These are phyloP conservation scores for Nothobranchius furzeri DNA, from an alignment of 2,113 vertebrate genomes.

Conservation along the genomic window DNA sequence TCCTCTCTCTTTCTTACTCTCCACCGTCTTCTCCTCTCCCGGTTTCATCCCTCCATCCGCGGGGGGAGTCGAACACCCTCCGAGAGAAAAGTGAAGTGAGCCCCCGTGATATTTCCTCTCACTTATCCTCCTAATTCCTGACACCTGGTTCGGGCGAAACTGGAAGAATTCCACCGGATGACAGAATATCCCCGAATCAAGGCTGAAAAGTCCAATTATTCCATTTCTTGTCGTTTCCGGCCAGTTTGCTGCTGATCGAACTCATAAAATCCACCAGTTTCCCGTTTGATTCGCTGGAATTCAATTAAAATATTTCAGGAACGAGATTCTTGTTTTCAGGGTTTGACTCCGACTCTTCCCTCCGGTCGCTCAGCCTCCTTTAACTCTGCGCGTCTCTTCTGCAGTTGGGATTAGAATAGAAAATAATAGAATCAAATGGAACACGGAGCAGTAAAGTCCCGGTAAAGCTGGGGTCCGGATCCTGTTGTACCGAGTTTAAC, in stretches of 20 bases:
- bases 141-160: slow-evolving; percentile 43
- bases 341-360: slow-evolving; percentile 15
- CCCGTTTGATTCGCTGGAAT: slow-evolving; percentile 1
- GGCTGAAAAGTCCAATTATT: slow-evolving; percentile 40
- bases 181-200: slow-evolving; percentile 36
- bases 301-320: slow-evolving; percentile 3
- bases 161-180: slow-evolving; percentile 48
- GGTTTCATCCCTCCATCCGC: slow-evolving; percentile 67
- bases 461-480: slow-evolving; percentile 13
- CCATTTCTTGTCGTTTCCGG: slow-evolving; percentile 1
- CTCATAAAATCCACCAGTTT: not conserved
- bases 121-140: not conserved
- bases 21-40: slow-evolving; percentile 43
- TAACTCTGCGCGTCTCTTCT: slow-evolving; percentile 34
- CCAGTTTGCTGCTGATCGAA: not conserved
- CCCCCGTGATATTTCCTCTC: not conserved
- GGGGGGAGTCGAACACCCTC: slow-evolving; percentile 48
- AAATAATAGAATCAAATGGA: not conserved
- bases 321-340: slow-evolving; percentile 19
- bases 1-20: slow-evolving; percentile 51
- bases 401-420: slow-evolving; percentile 13
- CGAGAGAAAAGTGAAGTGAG: slow-evolving; percentile 23
- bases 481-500: slow-evolving; percentile 15
- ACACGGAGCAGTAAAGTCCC: not conserved
- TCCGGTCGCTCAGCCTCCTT: slow-evolving; percentile 26